Base-by-base conservation (phyloP, 2,113 vertebrate genomes). In the Enhydra lutris region DNA sequence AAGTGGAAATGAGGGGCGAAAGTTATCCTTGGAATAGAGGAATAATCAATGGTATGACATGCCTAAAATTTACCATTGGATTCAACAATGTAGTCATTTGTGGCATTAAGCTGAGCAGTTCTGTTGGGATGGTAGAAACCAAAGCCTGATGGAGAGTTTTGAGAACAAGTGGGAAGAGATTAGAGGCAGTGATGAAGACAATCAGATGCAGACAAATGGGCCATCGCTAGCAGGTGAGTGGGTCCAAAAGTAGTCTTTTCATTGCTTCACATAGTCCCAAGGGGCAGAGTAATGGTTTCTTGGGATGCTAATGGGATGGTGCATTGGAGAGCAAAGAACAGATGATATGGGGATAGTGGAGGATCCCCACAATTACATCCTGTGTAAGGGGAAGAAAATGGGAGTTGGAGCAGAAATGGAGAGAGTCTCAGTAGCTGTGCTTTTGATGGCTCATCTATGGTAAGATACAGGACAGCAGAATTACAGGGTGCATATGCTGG, bases 381-480 rank as follows among this genome's bases (percentile, higher is more conserved):
- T 61, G 2, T 12, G 1, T 52, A 36, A 26, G 11, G 17, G 14
- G 71, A 34, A n/a, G 11, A 29, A 21, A 78, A 4, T 8, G 59
- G 4, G 29, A n/a, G 17, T 26, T 2, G 7, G 4, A 18, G 6
- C 34, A 57, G 29, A 69, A 11, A 11, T 14, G 10, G 36, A 24
- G 7, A n/a, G 39, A 26, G 20, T 52, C 26, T 4, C 31, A 4
- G 0, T 17, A 26, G 9, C 7, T 65, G 7, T 8, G 9, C 7
- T 29, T 39, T 1, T 4, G 2, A 39, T 17, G 39, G 20, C 6
- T 31, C 11, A 18, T 57, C 13, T 36, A 3, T 55, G 69, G 12
- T 1, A 0, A 20, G 31, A 39, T 14, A 7, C 17, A 45, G 57
- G 52, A 7, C 2, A 0, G 7, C 4, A 1, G 24, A 47, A 21